Conservation (phyloP, 2,888 invertebrate species). For the Drosophila multiciliata region DNA sequence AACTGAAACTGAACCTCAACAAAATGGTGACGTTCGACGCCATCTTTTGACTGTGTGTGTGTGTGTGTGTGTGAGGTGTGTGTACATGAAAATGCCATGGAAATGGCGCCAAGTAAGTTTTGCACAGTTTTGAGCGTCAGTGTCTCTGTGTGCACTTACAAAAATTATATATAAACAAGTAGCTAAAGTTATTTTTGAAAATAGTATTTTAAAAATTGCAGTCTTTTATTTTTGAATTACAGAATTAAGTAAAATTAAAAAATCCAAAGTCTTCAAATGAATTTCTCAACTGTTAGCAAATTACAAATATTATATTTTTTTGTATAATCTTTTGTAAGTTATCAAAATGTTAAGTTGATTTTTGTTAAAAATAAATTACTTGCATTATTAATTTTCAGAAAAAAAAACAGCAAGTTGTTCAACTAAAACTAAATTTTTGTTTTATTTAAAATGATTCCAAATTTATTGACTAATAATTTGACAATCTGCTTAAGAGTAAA, state of each 20-base stretch:
- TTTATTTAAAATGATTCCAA: background rate
- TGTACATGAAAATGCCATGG: conserved; percentile 53
- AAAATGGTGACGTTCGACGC: conserved; percentile 78
- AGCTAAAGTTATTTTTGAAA: background rate
- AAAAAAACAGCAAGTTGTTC: background rate
- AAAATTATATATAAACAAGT: background rate
- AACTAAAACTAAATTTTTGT: background rate
- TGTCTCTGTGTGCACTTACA: conserved; percentile 7
- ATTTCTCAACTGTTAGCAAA: too few relatives aligned
- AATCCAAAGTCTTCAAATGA: background rate
- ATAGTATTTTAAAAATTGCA: background rate
- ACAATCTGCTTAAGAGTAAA: background rate
- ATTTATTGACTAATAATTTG: background rate
- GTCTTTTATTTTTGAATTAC: background rate
- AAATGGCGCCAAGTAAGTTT: conserved; percentile 78
- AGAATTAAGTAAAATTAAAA: background rate
- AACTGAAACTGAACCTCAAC: conserved; percentile 41
- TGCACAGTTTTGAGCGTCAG: conserved; percentile 4
- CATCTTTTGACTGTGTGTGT: conserved; percentile 56
- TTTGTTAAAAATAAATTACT: background rate
- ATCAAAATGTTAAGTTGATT: background rate
- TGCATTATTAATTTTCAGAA: too few relatives aligned
- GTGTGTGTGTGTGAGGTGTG: conserved; percentile 4
- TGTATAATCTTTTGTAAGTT: background rate
- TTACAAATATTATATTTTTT: too few relatives aligned